Percentiles rank a stretch among this genome's conserved stretches.
phyloP scores from a whole-genome alignment of 1,140 invertebrate genomes.

The Procambarus clarkii region DNA sequence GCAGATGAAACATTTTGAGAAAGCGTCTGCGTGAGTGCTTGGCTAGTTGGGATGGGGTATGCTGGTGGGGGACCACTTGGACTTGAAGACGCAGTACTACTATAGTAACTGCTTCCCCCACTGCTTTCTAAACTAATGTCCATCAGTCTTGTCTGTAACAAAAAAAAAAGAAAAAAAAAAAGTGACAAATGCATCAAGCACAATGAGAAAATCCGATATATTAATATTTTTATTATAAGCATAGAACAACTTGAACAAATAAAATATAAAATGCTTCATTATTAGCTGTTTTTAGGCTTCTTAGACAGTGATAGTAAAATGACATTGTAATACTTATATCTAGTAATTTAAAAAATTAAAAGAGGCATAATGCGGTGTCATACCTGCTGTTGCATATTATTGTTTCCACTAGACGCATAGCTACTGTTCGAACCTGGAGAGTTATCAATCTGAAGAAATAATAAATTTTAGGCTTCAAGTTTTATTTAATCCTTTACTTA shows the following conservation, averaged over 20 bases:
- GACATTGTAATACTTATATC: too few species aligned
- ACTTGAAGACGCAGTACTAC: slow-evolving; percentile 42
- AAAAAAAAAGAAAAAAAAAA: not conserved
- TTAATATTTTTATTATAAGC: not conserved
- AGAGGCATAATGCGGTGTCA: not conserved
- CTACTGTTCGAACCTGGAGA: slow-evolving; percentile 59
- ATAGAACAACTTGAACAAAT: not conserved
- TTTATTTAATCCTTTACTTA: too few species aligned
- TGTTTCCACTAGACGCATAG: slow-evolving; percentile 58
- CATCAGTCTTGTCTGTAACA: slow-evolving; percentile 44
- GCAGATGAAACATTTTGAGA: slow-evolving; percentile 41
- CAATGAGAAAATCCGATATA: not conserved
- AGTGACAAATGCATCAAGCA: not conserved
- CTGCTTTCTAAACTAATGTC: slow-evolving; percentile 49
- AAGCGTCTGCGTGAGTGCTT: slow-evolving; percentile 25
- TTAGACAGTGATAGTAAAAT: not conserved
- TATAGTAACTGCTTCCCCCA: slow-evolving; percentile 45
- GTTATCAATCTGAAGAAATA: slow-evolving; percentile 56
- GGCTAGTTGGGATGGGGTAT: slow-evolving; percentile 51
- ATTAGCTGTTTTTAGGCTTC: not conserved
- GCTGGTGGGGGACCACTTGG: slow-evolving; percentile 49
- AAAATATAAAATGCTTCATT: not conserved
- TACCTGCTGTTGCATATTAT: slow-evolving; percentile 58
- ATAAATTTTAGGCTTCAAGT: not conserved
- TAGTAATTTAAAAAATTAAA: not conserved